Base-by-base conservation (phyloP, 2,888 invertebrate species). In the Halictus quadricinctus region DNA sequence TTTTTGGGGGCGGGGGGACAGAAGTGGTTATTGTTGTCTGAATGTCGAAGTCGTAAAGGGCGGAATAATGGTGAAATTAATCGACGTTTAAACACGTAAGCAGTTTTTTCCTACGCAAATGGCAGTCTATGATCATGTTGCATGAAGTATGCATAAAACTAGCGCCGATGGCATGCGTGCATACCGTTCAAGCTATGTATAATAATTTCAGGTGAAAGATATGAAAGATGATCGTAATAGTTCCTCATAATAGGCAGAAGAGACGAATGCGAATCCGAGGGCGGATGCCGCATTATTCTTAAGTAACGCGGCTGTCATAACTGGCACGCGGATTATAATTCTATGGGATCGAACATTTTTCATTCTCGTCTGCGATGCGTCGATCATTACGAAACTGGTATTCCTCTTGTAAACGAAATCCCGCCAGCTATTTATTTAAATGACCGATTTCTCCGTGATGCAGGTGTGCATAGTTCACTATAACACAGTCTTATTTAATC, bases 261-360 rank as follows among this genome's bases (percentile, higher is more conserved):
- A 80, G 72, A 66, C 73, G 79, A 75, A 76, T 81, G 76, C 74
- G 80, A 76, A 87, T 84, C 79, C 81, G 84, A 81, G 79, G 79
- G 80, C 78, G 87, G 84, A 66, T 72, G 54, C 69, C 43, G 64
- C 54, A 41, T 43, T 81, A 58, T 72, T 88, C 87, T 91, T 91
- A 84, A 72, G 87, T 85, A 91, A 91, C 58, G 73, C 88, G 79
- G 36, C 70, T 60, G 81, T 84, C 88, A 92, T 92, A 90, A 90
- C 91, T 91, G 87, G 88, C 25, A 86, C 84, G 85, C 87, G 84
- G 84, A 76, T 54, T 69, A 50, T 60, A 58, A 64, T 46, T 76
- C 76, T 50, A 60, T 76, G 76, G 69, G 83, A 74, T 76, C 79
- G 50, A 48, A 36, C 29, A 50, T 46, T 50, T 25, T 73, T 48